Percentiles rank a stretch among this genome's conserved stretches.
These are phyloP conservation scores for Cynopterus sphinx DNA, from an alignment of 2,797 vertebrate genomes.

Conservation along the genomic window DNA sequence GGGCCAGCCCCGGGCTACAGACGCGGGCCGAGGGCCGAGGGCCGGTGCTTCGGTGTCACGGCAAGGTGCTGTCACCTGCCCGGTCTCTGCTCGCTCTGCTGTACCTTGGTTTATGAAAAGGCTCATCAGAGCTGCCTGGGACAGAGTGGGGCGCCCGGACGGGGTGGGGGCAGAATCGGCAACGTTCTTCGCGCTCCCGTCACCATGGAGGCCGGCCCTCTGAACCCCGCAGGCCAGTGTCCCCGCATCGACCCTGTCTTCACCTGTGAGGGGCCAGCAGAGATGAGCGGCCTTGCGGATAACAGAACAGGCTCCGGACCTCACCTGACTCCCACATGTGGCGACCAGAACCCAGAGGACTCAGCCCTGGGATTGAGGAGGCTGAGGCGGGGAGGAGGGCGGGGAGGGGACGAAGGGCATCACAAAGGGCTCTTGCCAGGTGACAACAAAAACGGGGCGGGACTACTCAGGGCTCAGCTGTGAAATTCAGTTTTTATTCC, in stretches of 20 bases:
- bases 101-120: neutral
- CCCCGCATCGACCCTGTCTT: neutral
- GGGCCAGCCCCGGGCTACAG: neutral
- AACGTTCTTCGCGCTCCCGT: neutral
- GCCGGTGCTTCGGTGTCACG: no score
- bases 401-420: neutral
- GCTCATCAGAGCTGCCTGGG: neutral
- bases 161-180: neutral
- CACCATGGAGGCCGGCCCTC: accelerated
- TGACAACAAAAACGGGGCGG: neutral
- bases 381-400: accelerated
- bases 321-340: neutral
- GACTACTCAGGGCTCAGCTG: neutral
- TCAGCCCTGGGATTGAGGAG: neutral
- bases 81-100: neutral
- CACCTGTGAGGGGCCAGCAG: neutral
- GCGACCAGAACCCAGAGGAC: neutral
- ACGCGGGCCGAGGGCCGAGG: no score
- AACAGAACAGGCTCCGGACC: neutral
- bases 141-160: neutral
- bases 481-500: neutral
- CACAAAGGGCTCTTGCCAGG: neutral
- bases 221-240: no score
- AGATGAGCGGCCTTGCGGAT: neutral
- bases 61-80: neutral